Conservation (phyloP, 2,113 vertebrate species). For the Papio anubis region DNA sequence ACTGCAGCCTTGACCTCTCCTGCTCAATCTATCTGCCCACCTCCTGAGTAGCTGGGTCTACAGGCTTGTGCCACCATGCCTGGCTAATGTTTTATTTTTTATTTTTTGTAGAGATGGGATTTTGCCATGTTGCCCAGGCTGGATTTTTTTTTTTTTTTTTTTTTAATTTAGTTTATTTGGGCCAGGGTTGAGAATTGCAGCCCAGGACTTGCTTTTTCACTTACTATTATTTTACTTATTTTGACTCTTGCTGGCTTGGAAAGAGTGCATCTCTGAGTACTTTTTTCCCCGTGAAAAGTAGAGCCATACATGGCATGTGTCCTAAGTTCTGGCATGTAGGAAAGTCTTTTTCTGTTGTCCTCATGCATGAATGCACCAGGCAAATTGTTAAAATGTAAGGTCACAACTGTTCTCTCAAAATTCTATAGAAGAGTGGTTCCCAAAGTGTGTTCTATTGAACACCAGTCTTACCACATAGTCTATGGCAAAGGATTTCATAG, state of each 20-base stretch:
- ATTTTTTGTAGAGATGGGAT: no score
- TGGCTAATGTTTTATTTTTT: no score
- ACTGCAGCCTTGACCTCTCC: no score
- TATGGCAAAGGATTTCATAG: not conserved
- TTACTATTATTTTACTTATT: not conserved
- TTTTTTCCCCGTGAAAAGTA: not conserved
- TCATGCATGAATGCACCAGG: not conserved
- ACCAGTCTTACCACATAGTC: not conserved
- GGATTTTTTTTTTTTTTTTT: not conserved
- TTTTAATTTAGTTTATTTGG: not conserved
- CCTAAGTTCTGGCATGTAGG: not conserved
- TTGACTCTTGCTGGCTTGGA: not conserved
- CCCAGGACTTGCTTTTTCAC: not conserved
- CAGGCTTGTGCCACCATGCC: no score
- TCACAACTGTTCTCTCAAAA: not conserved
- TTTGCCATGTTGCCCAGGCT: no score
- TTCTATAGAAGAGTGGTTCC: not conserved
- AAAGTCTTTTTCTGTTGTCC: not conserved
- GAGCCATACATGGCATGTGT: accelerated
- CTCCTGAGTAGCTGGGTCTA: no score
- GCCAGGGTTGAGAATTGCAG: not conserved
- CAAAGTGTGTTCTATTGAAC: not conserved
- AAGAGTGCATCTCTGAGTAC: not conserved
- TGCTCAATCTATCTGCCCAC: no score
- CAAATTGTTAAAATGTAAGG: not conserved